These are phyloP conservation scores for Troglohyphantes excavatus DNA, from an alignment of 2,888 invertebrate species.

Conservation along the genomic window DNA sequence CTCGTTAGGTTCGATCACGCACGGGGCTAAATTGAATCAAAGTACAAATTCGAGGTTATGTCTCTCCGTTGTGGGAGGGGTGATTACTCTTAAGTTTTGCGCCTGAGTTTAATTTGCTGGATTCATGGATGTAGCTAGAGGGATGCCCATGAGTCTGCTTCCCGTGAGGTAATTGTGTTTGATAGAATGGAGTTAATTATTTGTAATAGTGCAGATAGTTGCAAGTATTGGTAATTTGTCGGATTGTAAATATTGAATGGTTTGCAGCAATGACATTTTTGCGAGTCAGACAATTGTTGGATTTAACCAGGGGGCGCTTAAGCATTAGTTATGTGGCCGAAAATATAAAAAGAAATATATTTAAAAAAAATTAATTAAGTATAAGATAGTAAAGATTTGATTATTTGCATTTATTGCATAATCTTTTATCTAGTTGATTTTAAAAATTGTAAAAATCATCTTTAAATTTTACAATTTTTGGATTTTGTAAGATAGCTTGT, in stretches of 20 bases:
- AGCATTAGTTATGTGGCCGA: not conserved
- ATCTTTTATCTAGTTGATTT: no score
- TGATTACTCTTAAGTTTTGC: constrained; percentile 1
- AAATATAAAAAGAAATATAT: not conserved
- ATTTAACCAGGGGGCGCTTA: not conserved
- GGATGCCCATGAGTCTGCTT: no score
- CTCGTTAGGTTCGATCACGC: constrained; percentile 53
- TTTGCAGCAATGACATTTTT: not conserved
- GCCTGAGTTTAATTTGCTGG: not conserved
- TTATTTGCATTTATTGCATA: no score
- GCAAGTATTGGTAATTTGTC: not conserved
- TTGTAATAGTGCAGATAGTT: not conserved
- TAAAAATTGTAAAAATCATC: no score
- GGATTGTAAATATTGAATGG: no score
- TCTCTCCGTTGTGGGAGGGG: not conserved
- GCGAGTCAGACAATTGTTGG: not conserved
- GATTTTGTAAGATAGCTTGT: no score
- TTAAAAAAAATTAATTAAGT: no score
- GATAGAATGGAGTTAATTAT: not conserved
- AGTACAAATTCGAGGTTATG: constrained; percentile 55
- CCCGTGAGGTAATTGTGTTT: not conserved
- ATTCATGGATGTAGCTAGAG: not conserved
- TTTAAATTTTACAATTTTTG: no score
- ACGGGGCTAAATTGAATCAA: constrained; percentile 64
- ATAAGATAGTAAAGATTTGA: no score